Base-by-base conservation (phyloP, 2,113 vertebrate species). In the Proteles cristata region DNA sequence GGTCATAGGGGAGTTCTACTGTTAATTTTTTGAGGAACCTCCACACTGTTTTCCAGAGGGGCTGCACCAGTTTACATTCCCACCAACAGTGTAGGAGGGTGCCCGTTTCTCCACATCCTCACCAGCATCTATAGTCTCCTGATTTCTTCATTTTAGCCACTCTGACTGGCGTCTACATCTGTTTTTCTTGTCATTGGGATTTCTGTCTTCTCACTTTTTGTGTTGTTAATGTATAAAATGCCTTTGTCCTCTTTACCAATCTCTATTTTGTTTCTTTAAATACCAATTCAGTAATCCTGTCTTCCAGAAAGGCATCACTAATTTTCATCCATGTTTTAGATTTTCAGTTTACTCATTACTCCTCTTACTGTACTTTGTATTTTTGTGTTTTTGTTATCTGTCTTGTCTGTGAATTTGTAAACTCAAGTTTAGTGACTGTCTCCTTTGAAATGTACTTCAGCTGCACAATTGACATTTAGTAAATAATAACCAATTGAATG, bases 321-420 rank as follows among this genome's bases (percentile, higher is more conserved):
- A 69, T 95, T 94, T 48, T 65, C 21, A 91, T 55, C 55, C 28
- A 28, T 91, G 26, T 88, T 76, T 96, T 74, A 87, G 33, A 58
- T 93, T 93, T 93, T 84, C 79, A 84, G 86, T 43, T 48, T 77
- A 76, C 43, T 76, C 66, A 48, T 31, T 76, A 16, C 43, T 95
- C 31, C 80, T 94, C 43, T 81, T 91, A 68, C 39, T 93, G 16
- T 88, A 55, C 23, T 87, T 81, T 82, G 21, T 80, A 61, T n/a
- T 83, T 84, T 15, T 39, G 39, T 93, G 0, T 82, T 58, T 94
- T 73, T 83, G 14, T 77, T 66, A 50, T 39, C 25, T 92, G 17
- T 93, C 28, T 95, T 68, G 3, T 88, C 26, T 95, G 17, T 92
- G 61, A 96, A 61, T 53, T 88, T 66, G 33, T 86, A 88, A 84